phyloP scores from a whole-genome alignment of 2,888 invertebrate species.

The Volucella zonaria region DNA sequence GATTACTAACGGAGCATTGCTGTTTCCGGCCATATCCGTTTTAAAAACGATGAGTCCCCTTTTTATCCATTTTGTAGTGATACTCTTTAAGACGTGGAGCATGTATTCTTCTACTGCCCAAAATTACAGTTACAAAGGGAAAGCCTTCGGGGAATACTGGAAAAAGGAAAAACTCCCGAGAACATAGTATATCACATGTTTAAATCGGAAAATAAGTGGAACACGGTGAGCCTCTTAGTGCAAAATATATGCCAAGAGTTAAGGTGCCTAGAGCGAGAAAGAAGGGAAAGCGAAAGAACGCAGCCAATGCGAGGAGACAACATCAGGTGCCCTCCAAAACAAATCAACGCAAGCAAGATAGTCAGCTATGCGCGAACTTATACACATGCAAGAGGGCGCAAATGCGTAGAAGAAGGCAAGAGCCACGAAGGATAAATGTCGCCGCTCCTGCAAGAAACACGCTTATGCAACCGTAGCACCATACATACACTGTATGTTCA shows the following conservation, averaged over 20 bases:
- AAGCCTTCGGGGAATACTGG: neutral
- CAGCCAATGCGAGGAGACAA: neutral
- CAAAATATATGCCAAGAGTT: no score
- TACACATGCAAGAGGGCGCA: no score
- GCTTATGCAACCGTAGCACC: no score
- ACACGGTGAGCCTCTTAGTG: neutral
- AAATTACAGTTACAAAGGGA: neutral
- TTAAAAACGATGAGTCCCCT: neutral
- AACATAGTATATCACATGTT: slow-evolving; percentile 1
- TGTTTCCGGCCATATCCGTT: neutral
- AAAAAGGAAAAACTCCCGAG: neutral
- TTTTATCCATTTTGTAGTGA: neutral
- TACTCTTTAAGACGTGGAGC: slow-evolving; percentile 4
- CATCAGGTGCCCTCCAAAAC: no score
- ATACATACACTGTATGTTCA: no score
- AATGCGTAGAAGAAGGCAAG: no score
- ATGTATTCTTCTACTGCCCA: neutral
- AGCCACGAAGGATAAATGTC: no score
- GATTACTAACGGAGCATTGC: no score
- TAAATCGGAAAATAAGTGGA: slow-evolving; percentile 4
- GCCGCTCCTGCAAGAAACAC: no score
- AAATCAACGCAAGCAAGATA: no score
- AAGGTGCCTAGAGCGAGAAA: slow-evolving; percentile 5
- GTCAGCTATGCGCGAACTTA: no score
- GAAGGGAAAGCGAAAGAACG: neutral